Percentiles rank a stretch among this genome's conserved stretches.
Conservation (phyloP, 2,113 vertebrate genomes). For the Zosterops borbonicus region DNA sequence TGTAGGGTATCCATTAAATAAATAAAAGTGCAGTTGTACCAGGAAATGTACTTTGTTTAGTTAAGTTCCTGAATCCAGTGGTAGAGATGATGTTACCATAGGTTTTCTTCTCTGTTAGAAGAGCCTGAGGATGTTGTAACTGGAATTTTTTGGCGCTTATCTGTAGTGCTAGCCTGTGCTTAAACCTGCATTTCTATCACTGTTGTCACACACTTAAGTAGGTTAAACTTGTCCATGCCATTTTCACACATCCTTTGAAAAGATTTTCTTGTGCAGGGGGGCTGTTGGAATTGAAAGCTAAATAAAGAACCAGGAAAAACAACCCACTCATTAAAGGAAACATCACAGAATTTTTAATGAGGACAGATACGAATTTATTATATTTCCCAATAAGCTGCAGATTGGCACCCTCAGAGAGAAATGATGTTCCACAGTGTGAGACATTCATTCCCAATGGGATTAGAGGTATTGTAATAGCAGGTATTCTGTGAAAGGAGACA, state of each 20-base stretch:
- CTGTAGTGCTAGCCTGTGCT: not conserved
- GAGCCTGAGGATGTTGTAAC: not conserved
- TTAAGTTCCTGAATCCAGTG: not conserved
- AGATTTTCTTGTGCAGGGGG: not conserved
- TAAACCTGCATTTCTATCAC: not conserved
- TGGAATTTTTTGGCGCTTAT: not conserved
- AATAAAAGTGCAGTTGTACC: not conserved
- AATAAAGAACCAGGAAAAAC: not conserved
- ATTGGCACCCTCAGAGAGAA: not conserved
- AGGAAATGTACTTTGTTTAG: not conserved
- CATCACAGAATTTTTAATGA: not conserved
- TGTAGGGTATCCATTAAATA: rapidly evolving
- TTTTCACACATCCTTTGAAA: not conserved
- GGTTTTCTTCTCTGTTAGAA: not conserved
- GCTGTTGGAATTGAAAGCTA: not conserved
- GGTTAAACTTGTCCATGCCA: not conserved
- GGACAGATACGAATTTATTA: not conserved
- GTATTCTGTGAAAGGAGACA: not conserved
- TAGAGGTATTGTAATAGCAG: not conserved
- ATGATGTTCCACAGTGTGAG: not conserved
- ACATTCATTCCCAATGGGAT: not conserved
- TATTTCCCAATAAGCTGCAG: not conserved
- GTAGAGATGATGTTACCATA: not conserved
- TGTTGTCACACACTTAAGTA: not conserved
- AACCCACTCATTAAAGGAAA: not conserved